These are phyloP conservation scores for Brienomyrus brachyistius DNA, from an alignment of 2,113 vertebrate genomes.

Conservation along the genomic window DNA sequence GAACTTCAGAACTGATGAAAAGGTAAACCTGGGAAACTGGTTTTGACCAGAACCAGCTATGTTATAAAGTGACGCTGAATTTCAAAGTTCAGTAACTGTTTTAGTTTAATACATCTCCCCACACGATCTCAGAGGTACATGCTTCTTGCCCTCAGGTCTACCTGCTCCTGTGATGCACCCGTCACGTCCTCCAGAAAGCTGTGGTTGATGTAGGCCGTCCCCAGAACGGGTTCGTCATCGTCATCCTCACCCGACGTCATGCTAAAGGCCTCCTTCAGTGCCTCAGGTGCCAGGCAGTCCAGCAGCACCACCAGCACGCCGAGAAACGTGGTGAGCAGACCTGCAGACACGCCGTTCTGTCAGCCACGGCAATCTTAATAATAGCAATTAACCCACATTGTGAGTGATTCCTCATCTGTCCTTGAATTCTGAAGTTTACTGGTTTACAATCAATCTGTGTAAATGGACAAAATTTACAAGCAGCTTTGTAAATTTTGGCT, in stretches of 20 bases:
- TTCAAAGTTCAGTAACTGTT: neutral
- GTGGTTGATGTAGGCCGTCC: conserved; percentile 52
- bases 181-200: conserved; percentile 50
- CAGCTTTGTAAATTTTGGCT: neutral
- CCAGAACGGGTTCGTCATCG: conserved; percentile 36
- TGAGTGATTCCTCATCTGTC: neutral
- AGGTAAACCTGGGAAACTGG: neutral
- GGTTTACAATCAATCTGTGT: neutral
- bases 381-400: neutral
- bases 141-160: neutral
- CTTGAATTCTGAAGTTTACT: neutral
- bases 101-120: neutral
- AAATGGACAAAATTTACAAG: neutral
- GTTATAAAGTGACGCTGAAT: neutral
- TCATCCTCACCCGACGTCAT: conserved; percentile 52
- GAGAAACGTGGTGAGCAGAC: conserved; percentile 70
- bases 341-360: conserved; percentile 44
- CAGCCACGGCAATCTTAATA: neutral
- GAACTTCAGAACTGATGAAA: neutral
- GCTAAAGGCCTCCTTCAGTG: conserved; percentile 73
- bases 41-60: neutral
- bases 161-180: neutral
- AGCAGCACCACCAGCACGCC: conserved; percentile 64
- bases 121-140: neutral
- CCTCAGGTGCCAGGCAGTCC: conserved; percentile 55